Conservation (phyloP, 2,113 vertebrate genomes). For the Typhlomys cinereus region DNA sequence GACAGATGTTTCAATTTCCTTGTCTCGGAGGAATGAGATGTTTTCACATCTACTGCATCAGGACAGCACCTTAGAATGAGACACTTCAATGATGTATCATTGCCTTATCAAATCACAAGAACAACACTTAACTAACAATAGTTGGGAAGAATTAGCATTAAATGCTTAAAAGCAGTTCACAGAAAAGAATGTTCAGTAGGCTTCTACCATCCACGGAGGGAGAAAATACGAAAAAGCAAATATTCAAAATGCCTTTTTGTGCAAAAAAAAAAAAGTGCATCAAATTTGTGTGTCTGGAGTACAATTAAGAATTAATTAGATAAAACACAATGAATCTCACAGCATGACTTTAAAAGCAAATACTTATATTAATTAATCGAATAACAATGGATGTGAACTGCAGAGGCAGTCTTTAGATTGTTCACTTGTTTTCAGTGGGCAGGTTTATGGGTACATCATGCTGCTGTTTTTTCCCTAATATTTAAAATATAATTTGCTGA, state of each 20-base stretch:
- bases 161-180: conserved; percentile 23
- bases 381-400: background rate
- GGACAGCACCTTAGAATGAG: conserved; percentile 42
- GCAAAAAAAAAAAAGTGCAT: conserved; percentile 43
- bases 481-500: conserved; percentile 35
- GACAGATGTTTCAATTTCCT: conserved; percentile 58
- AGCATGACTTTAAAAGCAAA: conserved; percentile 65
- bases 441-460: conserved; percentile 15
- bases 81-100: conserved; percentile 1
- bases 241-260: conserved; percentile 42
- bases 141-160: conserved; percentile 30
- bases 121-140: conserved; percentile 43
- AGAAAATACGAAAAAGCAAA: conserved; percentile 36
- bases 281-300: conserved; percentile 51
- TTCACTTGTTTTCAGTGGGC: background rate
- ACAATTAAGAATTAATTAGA: conserved; percentile 62
- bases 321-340: conserved; percentile 38
- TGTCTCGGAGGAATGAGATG: background rate
- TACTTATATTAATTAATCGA: conserved; percentile 46
- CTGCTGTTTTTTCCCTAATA: background rate
- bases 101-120: conserved; percentile 60
- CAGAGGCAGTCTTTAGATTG: background rate
- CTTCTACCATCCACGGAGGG: background rate
- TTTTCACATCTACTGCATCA: conserved; percentile 47
- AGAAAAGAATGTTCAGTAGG: background rate